Percentiles rank a stretch among this genome's conserved stretches.
Evolutionary conservation across 37 sponge, comb jelly and placozoan species (phyloP).

Genomic region (Sycon ciliatum): DNA sequence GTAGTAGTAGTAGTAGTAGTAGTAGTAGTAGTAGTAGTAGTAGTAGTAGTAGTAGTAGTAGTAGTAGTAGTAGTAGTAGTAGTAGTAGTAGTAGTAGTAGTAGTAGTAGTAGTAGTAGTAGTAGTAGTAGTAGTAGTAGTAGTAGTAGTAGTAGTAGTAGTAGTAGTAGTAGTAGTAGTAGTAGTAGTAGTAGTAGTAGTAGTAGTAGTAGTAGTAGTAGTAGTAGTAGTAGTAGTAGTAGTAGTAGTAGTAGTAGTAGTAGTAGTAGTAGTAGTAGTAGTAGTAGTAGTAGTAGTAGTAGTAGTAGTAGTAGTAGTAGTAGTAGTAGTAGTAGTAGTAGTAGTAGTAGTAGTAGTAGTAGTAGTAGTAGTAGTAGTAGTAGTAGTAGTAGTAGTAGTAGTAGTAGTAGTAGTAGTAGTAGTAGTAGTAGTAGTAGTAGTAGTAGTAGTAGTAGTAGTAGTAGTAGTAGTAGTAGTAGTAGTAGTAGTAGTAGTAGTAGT

Average conservation of each 20-base stretch:
- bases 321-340: neutral
- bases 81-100: too few relatives aligned
- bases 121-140: neutral
- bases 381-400: slow-evolving; percentile 8
- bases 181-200: slow-evolving; percentile 1
- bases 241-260: slow-evolving; percentile 8
- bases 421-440: slow-evolving; percentile 8
- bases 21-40: too few relatives aligned
- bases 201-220: neutral
- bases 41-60: too few relatives aligned
- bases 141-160: neutral
- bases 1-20: too few relatives aligned
- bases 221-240: slow-evolving; percentile 6
- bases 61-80: too few relatives aligned
- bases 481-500: neutral
- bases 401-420: slow-evolving; percentile 6
- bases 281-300: neutral
- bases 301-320: neutral
- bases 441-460: neutral
- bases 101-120: too few relatives aligned
- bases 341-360: neutral
- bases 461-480: neutral
- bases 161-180: neutral
- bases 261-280: neutral
- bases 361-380: slow-evolving; percentile 2